Base-by-base conservation (phyloP, 53 echinoderm and acorn worm species). In the Holothuria scabra region DNA sequence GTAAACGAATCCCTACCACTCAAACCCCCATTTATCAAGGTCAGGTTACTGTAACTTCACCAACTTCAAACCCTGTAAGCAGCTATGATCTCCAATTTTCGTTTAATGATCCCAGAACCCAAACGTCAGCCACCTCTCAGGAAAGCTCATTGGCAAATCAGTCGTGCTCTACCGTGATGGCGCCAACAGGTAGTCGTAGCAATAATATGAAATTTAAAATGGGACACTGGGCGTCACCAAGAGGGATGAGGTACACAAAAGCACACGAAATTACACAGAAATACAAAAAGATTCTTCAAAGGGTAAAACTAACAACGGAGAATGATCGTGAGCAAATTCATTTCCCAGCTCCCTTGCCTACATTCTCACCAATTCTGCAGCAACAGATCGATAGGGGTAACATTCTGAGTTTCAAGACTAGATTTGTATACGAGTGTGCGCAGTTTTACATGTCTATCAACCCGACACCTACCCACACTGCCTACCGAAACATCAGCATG, bases 401-500 rank as follows among this genome's bases (percentile, higher is more conserved):
- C 65, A 67, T 88, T 25, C 29, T 88, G 12, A 85, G 76, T 60
- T 82, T 88, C 59, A 68, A 82, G 22, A 86, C 86, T 59, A 82
- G 88, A 29, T 78, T 93, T 29, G 84, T 88, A 9, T 76, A 85
- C 34, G 93, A 90, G 46, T 88, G 88, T 48, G 88, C 90, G 18
- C 83, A 85, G 85, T 93, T 90, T 34, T 93, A 90, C 80, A 83
- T 93, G 83, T 74, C 62, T 37, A 85, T 93, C 32, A 89, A 85
- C 65, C 90, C 88, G 28, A 93, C 83, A 35, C 86, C 90, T 8
- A 90, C 71, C 38, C 88, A 85, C 23, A 85, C 85, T 10, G 90
- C 87, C 56, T 93, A 93, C 67, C 83, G 83, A 8, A 93, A 93
- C 84, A 93, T 93, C 83, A 90, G 93, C 46, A 88, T 88, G 71